Evolutionary conservation across 2,888 invertebrate species (phyloP).

Genomic region (Hydropsyche betteni): DNA sequence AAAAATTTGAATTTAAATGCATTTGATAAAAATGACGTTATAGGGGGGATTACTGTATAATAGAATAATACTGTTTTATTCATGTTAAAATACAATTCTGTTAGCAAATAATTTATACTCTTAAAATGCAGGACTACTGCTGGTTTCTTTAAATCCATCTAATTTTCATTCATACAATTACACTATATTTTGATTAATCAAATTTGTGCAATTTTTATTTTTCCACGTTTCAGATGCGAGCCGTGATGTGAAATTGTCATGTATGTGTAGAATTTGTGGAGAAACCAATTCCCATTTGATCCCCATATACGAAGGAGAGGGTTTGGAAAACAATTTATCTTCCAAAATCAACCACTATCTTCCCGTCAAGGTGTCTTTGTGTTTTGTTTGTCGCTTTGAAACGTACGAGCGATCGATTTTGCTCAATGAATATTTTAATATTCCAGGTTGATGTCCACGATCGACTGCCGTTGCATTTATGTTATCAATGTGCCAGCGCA

Average conservation of each 20-base stretch:
- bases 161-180: too few species aligned
- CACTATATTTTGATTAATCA: too few species aligned
- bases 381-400: background rate
- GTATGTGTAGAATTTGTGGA: constrained; percentile 68
- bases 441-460: constrained; percentile 65
- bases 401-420: background rate
- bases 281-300: constrained; percentile 64
- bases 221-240: background rate
- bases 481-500: constrained; percentile 72
- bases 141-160: too few species aligned
- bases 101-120: too few species aligned
- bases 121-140: too few species aligned
- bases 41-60: too few species aligned
- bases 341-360: constrained; percentile 72
- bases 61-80: too few species aligned
- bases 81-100: too few species aligned
- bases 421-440: constrained; percentile 29
- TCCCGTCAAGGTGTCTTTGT: constrained; percentile 66
- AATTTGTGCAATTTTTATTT: background rate
- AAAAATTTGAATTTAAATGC: too few species aligned
- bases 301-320: constrained; percentile 72
- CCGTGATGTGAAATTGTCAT: constrained; percentile 33
- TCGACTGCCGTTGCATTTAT: constrained; percentile 68
- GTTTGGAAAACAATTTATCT: constrained; percentile 67
- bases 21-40: too few species aligned